Conservation (phyloP, 2,113 vertebrate species). For the Takifugu bimaculatus region DNA sequence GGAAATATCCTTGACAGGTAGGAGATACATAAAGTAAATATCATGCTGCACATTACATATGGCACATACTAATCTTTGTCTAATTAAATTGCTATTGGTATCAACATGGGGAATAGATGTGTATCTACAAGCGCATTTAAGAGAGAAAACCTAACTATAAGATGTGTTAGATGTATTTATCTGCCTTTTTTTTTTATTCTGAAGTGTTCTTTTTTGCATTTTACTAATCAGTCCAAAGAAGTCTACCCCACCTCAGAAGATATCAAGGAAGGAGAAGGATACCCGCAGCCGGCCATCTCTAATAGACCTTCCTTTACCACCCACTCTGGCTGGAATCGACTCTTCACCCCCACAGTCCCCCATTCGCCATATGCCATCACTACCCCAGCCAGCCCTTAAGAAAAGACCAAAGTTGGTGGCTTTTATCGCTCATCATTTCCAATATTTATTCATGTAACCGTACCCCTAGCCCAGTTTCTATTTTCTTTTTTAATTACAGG, state of each 20-base stretch:
- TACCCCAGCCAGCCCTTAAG: slow-evolving; percentile 84
- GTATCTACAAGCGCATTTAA: not conserved
- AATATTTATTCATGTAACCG: not conserved
- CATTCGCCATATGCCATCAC: slow-evolving; percentile 80
- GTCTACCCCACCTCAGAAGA: slow-evolving; percentile 80
- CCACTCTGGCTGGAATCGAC: slow-evolving; percentile 85
- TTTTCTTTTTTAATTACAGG: slow-evolving; percentile 66
- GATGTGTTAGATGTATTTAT: not conserved
- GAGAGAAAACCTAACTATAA: no score
- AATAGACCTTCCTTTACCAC: slow-evolving; percentile 92
- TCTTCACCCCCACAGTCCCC: slow-evolving; percentile 89
- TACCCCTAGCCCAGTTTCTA: not conserved
- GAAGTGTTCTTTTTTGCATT: not conserved
- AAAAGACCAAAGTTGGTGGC: slow-evolving; percentile 97
- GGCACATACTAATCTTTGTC: not conserved
- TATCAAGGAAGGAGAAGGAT: slow-evolving; percentile 87
- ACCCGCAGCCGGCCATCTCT: slow-evolving; percentile 86
- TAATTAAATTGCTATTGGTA: no score
- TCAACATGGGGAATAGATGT: no score
- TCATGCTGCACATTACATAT: not conserved
- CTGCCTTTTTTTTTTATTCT: not conserved
- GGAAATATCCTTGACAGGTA: slow-evolving; percentile 93
- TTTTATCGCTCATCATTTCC: not conserved
- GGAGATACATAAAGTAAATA: slow-evolving; percentile 40
- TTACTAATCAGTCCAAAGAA: slow-evolving; percentile 84